Conservation (phyloP, 2,888 invertebrate genomes). For the Apomyelois bistriatella region DNA sequence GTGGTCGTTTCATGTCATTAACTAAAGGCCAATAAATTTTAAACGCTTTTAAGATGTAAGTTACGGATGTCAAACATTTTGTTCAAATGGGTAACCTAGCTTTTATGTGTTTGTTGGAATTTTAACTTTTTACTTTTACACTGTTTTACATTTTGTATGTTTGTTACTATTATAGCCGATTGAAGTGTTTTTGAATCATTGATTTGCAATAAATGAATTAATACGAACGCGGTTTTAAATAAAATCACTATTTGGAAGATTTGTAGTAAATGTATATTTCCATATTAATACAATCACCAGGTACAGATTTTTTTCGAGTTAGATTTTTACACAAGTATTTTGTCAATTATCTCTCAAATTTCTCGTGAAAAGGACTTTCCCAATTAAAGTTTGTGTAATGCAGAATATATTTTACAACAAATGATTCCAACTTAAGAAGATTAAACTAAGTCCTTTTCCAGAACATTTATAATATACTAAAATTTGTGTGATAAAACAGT, state of each 20-base stretch:
- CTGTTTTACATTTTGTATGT: constrained; percentile 38
- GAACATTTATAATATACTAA: constrained; percentile 45
- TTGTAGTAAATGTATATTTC: constrained; percentile 79
- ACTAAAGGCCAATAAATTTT: not conserved
- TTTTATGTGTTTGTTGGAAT: constrained; percentile 23
- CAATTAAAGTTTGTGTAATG: constrained; percentile 36
- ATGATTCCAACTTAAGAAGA: constrained; percentile 44
- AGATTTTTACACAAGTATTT: constrained; percentile 64
- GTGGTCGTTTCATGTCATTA: not conserved
- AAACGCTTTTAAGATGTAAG: constrained; percentile 40
- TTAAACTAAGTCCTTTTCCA: constrained; percentile 49
- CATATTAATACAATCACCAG: constrained; percentile 77
- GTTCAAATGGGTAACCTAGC: constrained; percentile 29
- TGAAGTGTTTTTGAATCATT: constrained; percentile 32
- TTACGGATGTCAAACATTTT: constrained; percentile 65
- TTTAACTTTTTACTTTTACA: constrained; percentile 29
- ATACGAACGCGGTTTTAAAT: constrained; percentile 26
- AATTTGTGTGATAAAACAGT: constrained; percentile 49
- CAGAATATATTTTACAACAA: constrained; percentile 45
- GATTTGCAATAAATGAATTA: constrained; percentile 63
- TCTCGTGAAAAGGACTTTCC: constrained; percentile 48
- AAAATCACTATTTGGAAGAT: constrained; percentile 66
- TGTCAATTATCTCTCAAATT: constrained; percentile 55
- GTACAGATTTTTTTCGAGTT: constrained; percentile 75
- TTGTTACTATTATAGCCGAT: constrained; percentile 35